These are phyloP conservation scores for Hippasteria phrygiana DNA, from an alignment of 53 echinoderm and acorn worm species.

Conservation along the genomic window DNA sequence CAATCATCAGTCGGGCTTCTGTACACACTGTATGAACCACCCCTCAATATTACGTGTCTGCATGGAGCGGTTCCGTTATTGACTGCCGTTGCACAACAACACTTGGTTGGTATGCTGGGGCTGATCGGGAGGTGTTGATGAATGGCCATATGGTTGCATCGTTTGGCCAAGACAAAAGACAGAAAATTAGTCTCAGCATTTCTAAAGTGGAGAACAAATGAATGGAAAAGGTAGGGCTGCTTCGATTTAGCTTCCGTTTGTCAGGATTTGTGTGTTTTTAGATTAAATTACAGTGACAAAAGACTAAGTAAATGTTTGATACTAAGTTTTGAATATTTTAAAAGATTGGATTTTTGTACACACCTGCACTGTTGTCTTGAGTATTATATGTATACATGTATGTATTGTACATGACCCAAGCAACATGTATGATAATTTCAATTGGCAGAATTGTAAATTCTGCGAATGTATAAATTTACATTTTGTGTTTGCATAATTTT, in stretches of 20 bases:
- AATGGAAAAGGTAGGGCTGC: slow-evolving; percentile 29
- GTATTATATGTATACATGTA: too few species aligned
- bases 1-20: background rate
- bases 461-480: too few species aligned
- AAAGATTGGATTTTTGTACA: too few species aligned
- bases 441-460: too few species aligned
- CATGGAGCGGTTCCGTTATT: background rate
- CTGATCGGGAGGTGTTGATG: background rate
- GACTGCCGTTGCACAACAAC: slow-evolving; percentile 32
- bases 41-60: background rate
- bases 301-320: too few species aligned
- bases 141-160: slow-evolving; percentile 44
- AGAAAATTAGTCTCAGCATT: background rate
- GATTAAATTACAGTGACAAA: too few species aligned
- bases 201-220: slow-evolving; percentile 46
- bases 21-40: background rate
- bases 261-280: background rate
- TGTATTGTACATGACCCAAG: too few species aligned
- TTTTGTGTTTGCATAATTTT: too few species aligned
- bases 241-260: background rate
- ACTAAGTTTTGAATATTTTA: too few species aligned
- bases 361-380: too few species aligned
- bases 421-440: too few species aligned
- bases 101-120: slow-evolving; percentile 19
- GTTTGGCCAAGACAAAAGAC: background rate